Conservation (phyloP, 2,888 invertebrate genomes). For the Stenodema calcarata region DNA sequence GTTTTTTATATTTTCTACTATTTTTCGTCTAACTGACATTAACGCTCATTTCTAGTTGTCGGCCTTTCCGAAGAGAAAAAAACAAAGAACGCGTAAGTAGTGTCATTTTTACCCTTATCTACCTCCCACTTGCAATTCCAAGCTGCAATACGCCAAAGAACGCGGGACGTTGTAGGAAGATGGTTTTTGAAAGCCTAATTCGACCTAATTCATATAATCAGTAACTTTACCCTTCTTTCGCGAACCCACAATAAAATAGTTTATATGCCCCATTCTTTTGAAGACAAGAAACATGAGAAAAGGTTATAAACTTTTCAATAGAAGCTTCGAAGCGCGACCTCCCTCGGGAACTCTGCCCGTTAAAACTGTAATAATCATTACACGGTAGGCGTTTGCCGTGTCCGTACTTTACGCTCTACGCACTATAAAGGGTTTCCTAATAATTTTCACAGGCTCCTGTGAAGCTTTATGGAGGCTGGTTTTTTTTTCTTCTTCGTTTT, state of each 20-base stretch:
- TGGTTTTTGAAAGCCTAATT: slow-evolving; percentile 12
- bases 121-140: slow-evolving; percentile 2
- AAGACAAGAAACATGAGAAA: not conserved
- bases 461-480: not conserved
- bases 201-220: slow-evolving; percentile 28
- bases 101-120: slow-evolving; percentile 23
- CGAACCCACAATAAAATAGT: slow-evolving; percentile 19
- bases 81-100: not conserved
- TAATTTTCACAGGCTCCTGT: slow-evolving; percentile 12
- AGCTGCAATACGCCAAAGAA: no score
- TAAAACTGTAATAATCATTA: slow-evolving; percentile 45
- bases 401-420: not conserved
- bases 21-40: not conserved
- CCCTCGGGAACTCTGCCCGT: slow-evolving; percentile 12
- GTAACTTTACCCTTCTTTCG: not conserved
- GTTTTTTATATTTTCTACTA: not conserved
- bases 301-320: slow-evolving; percentile 22
- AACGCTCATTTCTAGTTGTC: not conserved
- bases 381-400: not conserved
- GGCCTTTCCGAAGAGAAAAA: not conserved
- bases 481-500: not conserved
- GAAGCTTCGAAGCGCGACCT: not conserved
- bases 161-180: not conserved
- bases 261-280: slow-evolving; percentile 8
- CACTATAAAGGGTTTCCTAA: not conserved